A percentile compares a stretch with the other conserved stretches of the same genome.
Conservation (phyloP, 2,797 vertebrate species). For the Ctenosaura bakeri region DNA sequence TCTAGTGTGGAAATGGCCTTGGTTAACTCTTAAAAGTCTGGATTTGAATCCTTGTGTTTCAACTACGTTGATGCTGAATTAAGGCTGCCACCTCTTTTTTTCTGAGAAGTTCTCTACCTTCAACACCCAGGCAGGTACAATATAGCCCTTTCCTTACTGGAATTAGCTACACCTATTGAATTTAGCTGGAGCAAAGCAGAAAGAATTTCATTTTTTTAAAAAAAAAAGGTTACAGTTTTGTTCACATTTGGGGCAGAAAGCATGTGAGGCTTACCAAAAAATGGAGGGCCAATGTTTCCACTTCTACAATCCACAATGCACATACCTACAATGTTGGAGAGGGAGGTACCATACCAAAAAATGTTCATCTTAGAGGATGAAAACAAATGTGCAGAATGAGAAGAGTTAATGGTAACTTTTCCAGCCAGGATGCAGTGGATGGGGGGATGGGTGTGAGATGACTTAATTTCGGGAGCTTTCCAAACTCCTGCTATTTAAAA, state of each 20-base stretch:
- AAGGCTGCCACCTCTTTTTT: neutral
- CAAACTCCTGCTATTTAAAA: conserved; percentile 52
- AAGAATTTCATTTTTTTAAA: neutral
- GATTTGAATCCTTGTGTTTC: neutral
- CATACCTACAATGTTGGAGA: neutral
- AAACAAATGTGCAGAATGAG: neutral
- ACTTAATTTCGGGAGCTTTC: conserved; percentile 58
- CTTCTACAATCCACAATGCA: no score
- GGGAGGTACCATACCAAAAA: neutral
- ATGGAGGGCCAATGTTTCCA: no score
- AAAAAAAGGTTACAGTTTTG: neutral
- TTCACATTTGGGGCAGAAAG: no score
- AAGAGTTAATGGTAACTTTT: conserved; percentile 49
- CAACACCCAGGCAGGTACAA: neutral
- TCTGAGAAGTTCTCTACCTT: neutral
- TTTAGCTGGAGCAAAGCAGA: neutral
- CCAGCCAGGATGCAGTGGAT: conserved; percentile 44
- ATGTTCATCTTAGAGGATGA: neutral
- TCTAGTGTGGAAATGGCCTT: no score
- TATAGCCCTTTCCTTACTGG: neutral
- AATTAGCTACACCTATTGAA: neutral
- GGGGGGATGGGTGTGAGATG: conserved; percentile 43
- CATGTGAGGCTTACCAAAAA: no score
- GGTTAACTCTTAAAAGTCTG: neutral
- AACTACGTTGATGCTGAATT: neutral